These are phyloP conservation scores for Trachythela sp. DNA, from an alignment of 64 coral and sea anemone species.

Conservation along the genomic window DNA sequence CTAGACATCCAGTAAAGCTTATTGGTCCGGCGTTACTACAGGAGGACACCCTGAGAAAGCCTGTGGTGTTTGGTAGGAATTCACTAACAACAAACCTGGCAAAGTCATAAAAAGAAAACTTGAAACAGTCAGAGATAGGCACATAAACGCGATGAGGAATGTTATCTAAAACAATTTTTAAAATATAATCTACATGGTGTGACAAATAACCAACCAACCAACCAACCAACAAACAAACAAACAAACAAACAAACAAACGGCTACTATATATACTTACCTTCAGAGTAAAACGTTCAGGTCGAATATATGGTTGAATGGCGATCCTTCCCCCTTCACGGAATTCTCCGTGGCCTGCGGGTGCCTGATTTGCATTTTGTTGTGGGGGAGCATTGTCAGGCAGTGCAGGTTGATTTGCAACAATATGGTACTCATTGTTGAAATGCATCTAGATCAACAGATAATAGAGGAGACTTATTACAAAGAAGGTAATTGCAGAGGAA, in stretches of 20 bases:
- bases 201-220: neutral
- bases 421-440: slow-evolving; percentile 31
- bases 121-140: slow-evolving; percentile 73
- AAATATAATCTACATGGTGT: neutral
- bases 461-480: no score
- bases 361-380: slow-evolving; percentile 48
- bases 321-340: slow-evolving; percentile 42
- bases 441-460: neutral
- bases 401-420: slow-evolving; percentile 3
- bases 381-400: slow-evolving; percentile 43
- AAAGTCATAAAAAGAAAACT: slow-evolving; percentile 85
- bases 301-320: slow-evolving; percentile 84
- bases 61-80: neutral
- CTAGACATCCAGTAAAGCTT: no score
- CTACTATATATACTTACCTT: slow-evolving; percentile 45
- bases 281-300: slow-evolving; percentile 64
- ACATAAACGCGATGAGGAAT: slow-evolving; percentile 78
- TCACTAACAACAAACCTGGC: slow-evolving; percentile 50
- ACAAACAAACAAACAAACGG: neutral
- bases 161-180: slow-evolving; percentile 62
- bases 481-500: no score
- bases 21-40: no score
- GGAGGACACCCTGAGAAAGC: no score
- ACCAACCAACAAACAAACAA: neutral
- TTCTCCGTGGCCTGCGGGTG: slow-evolving; percentile 40